Evolutionary conservation across 2,113 vertebrate genomes (phyloP).

Genomic region (Psammodynastes pulverulentus): DNA sequence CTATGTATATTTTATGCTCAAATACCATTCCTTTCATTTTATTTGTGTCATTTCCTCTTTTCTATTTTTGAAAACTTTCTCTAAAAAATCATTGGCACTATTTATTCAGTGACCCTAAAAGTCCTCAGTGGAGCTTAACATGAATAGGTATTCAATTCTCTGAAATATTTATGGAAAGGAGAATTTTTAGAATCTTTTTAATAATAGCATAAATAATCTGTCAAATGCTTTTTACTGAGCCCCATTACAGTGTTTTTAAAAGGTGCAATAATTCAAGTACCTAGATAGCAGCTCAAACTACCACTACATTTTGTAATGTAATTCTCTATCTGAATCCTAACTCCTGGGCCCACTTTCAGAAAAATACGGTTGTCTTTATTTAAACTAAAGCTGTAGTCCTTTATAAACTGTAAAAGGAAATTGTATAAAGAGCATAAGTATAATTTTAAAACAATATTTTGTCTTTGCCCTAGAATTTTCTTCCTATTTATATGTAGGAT

Average conservation of each 20-base stretch:
- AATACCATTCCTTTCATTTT: conserved; percentile 6
- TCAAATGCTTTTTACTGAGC: conserved; percentile 28
- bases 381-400: background rate
- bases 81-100: background rate
- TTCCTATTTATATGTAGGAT: conserved; percentile 12
- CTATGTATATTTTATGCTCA: background rate
- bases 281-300: conserved; percentile 46
- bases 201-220: conserved; percentile 12
- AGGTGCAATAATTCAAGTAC: conserved; percentile 32
- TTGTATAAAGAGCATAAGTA: conserved; percentile 10
- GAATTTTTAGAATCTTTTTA: conserved; percentile 34
- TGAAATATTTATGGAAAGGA: conserved; percentile 1
- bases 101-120: background rate
- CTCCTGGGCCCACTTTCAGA: background rate
- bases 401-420: conserved; percentile 21
- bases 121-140: background rate
- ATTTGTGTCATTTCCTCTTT: background rate
- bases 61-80: background rate
- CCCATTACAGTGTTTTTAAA: conserved; percentile 46
- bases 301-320: conserved; percentile 21
- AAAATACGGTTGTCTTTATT: background rate
- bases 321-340: conserved; percentile 16
- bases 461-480: conserved; percentile 6
- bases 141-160: background rate
- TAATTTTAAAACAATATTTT: conserved; percentile 35